Percentiles rank a stretch among this genome's conserved stretches.
These are phyloP conservation scores for Fregata magnificens DNA, from an alignment of 2,113 vertebrate genomes.

Conservation along the genomic window DNA sequence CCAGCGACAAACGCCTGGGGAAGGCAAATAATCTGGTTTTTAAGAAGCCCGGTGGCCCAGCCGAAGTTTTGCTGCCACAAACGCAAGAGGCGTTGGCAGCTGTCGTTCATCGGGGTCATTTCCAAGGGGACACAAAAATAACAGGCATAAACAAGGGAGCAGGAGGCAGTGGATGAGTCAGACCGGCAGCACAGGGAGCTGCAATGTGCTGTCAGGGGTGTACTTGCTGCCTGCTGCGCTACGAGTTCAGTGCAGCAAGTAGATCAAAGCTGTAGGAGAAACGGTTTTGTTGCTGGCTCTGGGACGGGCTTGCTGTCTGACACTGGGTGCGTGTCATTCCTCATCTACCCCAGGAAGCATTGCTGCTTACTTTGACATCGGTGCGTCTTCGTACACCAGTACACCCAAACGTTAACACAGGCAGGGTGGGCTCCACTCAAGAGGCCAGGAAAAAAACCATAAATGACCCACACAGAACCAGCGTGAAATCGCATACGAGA, in stretches of 20 bases:
- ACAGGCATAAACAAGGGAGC: neutral
- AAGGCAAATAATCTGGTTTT: rapidly evolving
- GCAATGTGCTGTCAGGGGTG: rapidly evolving
- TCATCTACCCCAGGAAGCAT: rapidly evolving
- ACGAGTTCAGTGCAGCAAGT: rapidly evolving
- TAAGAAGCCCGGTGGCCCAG: neutral
- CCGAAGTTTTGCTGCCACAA: neutral
- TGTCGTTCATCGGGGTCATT: neutral
- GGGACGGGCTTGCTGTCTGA: neutral
- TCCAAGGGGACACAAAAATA: neutral
- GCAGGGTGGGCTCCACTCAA: neutral
- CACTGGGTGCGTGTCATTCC: rapidly evolving
- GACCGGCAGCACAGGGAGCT: rapidly evolving
- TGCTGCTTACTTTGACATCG: neutral
- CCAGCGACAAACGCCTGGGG: rapidly evolving
- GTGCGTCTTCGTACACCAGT: rapidly evolving
- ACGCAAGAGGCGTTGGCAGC: rapidly evolving
- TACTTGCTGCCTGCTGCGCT: neutral
- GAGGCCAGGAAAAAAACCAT: neutral
- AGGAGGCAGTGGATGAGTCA: rapidly evolving
- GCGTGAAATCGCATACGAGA: rapidly evolving
- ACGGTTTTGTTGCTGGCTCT: neutral
- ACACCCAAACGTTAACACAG: neutral
- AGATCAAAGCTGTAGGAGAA: neutral
- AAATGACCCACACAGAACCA: neutral